Base-by-base conservation (phyloP, 2,888 invertebrate genomes). In the Amiota mariae region DNA sequence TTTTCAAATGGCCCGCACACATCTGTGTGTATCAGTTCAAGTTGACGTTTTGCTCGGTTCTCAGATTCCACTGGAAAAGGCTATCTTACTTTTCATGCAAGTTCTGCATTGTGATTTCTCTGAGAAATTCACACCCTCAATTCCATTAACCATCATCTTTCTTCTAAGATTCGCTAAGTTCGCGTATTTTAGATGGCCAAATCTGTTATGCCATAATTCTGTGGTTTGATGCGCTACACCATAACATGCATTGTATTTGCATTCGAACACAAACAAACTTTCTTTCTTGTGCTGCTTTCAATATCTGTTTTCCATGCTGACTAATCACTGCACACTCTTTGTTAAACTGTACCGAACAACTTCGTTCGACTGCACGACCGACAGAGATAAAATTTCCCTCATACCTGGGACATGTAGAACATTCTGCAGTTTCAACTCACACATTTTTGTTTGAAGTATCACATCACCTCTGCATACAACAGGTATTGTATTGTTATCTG, bases 361-460 rank as follows among this genome's bases (percentile, higher is more conserved):
- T 63, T 51, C 46, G 71, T 59, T 73, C 68, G 13, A 71, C 48
- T 10, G 70, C 72, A 59, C 64, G 73, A 24, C 71, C 61, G 3
- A 75, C 70, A 20, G 75, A 75, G 46, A 75, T n/a, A 15, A 75
- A 75, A 57, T 75, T 51, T 64, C 66, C 11, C 51, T 67, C 47
- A 75, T 47, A 46, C 47, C 51, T 2, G 67, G 61, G 51, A 73
- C 71, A 73, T 64, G 63, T 12, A 75, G 63, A 1, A 73, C 75
- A 13, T 75, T 66, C 46, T 68, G 12, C 47, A 73, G 51, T 13
- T 61, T 71, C 9, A 73, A 15, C 59, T 73, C 73, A n/a, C 66
- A 66, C 6, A 15, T 15, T 46, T 66, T 15, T 15, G 64, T 72
- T 15, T 51, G 51, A 51, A 51, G 24, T 24, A 24, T 2, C 2